Base-by-base conservation (phyloP, 2,888 invertebrate genomes). In the Cordilura impudica region DNA sequence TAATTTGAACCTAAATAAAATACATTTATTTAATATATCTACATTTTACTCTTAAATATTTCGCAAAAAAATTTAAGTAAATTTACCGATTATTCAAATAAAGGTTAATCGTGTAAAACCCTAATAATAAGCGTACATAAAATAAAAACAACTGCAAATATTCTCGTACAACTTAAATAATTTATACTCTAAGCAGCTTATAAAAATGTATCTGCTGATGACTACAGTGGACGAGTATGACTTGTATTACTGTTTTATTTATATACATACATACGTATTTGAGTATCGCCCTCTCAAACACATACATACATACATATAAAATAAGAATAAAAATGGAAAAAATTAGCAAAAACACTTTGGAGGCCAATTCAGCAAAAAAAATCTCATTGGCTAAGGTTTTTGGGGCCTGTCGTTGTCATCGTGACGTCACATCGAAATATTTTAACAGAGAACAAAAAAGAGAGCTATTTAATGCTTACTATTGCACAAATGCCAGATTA, bases 381-480 rank as follows among this genome's bases (percentile, higher is more conserved):
- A 58, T 82, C 83, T 81, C 80, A 86, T 86, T 87, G 86, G 86
- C 74, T 72, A 81, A 81, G 51, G 72, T 78, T 82, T 86, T 84
- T 86, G 86, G 87, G 87, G 87, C 86, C 84, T 84, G 86, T 85
- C 85, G 39, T 12, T 81, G 80, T 85, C 85, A 47, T 12, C 81
- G 80, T 86, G 86, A 86, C 87, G 86, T 87, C 86, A 85, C 81
- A 74, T 10, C 14, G 26, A 58, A 54, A 65, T 47, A 14, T 47
- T 69, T 63, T 12, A 56, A 58, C 26, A 49, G 16, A 77, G 58
- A 77, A 39, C n/a, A 56, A 39, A 26, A 69, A 56, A 69, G 45
- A 63, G 72, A 58, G 14, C 43, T 58, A 10, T 56, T 19, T 58
- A 43, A 23, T 14, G 58, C 43, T 23, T 18, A 14, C 23, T 16